phyloP scores from a whole-genome alignment of 1,140 invertebrate genomes.

The Acromyrmex charruanus region DNA sequence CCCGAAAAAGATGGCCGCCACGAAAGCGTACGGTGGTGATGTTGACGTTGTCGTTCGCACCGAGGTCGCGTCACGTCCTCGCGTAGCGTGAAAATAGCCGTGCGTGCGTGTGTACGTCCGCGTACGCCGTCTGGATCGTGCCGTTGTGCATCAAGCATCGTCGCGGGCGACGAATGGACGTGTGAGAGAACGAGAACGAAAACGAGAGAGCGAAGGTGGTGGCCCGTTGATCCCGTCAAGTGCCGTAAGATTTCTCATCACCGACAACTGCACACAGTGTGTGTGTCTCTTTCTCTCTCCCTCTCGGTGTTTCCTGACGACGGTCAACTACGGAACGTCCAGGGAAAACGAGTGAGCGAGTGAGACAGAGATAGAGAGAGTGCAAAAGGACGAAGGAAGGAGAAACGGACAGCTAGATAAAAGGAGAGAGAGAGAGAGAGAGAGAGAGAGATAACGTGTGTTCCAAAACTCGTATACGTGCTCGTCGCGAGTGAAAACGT shows the following conservation, averaged over 20 bases:
- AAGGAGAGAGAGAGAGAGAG: conserved; percentile 45
- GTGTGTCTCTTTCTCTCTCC: conserved; percentile 39
- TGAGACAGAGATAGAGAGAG: background rate
- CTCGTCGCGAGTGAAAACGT: conserved; percentile 6
- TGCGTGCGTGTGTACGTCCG: conserved; percentile 64
- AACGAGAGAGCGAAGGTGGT: conserved; percentile 62
- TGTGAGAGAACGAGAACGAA: conserved; percentile 51
- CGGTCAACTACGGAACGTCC: conserved; percentile 43
- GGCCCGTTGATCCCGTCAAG: conserved; percentile 64
- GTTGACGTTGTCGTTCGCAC: conserved; percentile 82
- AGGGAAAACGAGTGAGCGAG: conserved; percentile 7
- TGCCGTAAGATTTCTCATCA: conserved; percentile 56
- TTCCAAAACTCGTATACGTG: conserved; percentile 35
- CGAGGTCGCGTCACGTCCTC: conserved; percentile 80
- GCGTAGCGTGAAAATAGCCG: conserved; percentile 76
- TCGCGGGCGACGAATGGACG: conserved; percentile 66
- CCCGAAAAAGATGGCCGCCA: conserved; percentile 85
- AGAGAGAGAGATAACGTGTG: conserved; percentile 50
- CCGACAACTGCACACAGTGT: conserved; percentile 26
- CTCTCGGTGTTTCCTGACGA: conserved; percentile 12
- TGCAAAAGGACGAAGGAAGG: conserved; percentile 51
- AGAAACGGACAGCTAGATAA: conserved; percentile 38
- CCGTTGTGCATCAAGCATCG: conserved; percentile 41
- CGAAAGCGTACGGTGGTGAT: conserved; percentile 85
- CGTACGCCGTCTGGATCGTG: conserved; percentile 60